Evolutionary conservation across 2,888 invertebrate species (phyloP), one percentile per base, ranked within the genome.

Genomic region (Hirtodrosophila cameraria): DNA sequence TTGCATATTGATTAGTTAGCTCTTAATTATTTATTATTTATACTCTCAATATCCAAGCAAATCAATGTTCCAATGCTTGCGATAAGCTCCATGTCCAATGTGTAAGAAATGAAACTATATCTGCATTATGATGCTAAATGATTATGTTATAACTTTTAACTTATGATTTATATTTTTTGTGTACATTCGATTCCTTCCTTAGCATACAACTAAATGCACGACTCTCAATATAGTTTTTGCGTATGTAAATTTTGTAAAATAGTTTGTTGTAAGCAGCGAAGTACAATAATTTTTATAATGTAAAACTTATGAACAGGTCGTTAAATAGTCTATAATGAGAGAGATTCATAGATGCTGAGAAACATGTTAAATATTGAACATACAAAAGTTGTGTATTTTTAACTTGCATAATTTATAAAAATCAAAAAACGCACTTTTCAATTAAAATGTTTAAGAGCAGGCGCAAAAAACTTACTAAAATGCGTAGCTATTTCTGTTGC

Each of bases 221-320:
- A 59, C 68, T 76, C 63, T 69, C 54, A 27, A 57, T 50, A 65
- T 61, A 67, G 64, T 79, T 73, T 61, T 71, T 83, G 77, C 67
- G 52, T 83, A 82, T 75, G 75, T 75, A 85, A 75, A 79, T 82
- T 79, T 70, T 70, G 85, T 82, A 82, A 82, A 82, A 82, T 82
- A 82, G 82, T 82, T 82, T 82, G 85, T 85, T 82, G 85, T 82
- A 82, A 82, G 82, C 82, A 82, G 82, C 82, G 82, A 82, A 82
- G 82, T 82, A 82, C 82, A 82, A 82, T 82, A 85, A 81, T 84
- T 83, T 80, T 84, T 81, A 74, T 76, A 81, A 59, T 60, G 48
- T 67, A 58, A 60, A 72, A 62, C 45, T 66, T 74, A 63, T 31
- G 50, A 59, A 41, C 52, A 59, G 60, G 50, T 64, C 73, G 68